A percentile compares a stretch with the other conserved stretches of the same genome.
phyloP scores from a whole-genome alignment of 2,797 vertebrate species.

The Clarias pachynema region DNA sequence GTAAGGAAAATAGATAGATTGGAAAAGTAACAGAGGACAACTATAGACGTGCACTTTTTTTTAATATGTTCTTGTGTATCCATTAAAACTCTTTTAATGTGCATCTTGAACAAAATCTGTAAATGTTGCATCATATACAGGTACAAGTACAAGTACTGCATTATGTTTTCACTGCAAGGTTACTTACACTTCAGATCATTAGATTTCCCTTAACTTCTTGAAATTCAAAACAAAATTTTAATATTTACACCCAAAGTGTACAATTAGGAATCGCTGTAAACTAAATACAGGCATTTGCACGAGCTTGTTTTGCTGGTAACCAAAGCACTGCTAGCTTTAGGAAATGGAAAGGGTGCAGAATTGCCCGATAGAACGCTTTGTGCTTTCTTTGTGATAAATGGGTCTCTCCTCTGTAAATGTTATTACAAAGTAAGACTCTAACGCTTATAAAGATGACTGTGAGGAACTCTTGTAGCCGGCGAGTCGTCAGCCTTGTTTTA shows the following conservation, averaged over 20 bases:
- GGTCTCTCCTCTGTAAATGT: slow-evolving; percentile 29
- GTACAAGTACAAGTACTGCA: neutral
- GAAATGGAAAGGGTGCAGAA: neutral
- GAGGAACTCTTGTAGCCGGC: neutral
- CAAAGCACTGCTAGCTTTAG: neutral
- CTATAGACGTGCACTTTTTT: too few species aligned
- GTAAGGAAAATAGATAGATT: too few species aligned
- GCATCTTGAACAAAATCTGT: neutral
- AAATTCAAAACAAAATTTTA: neutral
- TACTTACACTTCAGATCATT: neutral
- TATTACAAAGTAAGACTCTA: slow-evolving; percentile 13
- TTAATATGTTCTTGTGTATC: too few species aligned
- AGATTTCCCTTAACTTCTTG: neutral
- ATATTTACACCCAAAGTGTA: neutral
- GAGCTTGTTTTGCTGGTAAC: neutral
- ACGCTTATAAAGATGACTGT: slow-evolving; percentile 8
- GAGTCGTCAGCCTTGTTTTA: slow-evolving; percentile 11
- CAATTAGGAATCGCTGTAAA: neutral
- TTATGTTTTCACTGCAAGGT: neutral
- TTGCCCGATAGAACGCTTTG: neutral
- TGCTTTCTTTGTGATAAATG: slow-evolving; percentile 2
- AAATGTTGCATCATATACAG: neutral
- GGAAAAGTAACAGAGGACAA: too few species aligned
- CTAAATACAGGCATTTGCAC: neutral
- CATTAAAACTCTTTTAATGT: too few species aligned